Base-by-base conservation (phyloP, 2,113 vertebrate genomes). In the Ariopsis seemanni region DNA sequence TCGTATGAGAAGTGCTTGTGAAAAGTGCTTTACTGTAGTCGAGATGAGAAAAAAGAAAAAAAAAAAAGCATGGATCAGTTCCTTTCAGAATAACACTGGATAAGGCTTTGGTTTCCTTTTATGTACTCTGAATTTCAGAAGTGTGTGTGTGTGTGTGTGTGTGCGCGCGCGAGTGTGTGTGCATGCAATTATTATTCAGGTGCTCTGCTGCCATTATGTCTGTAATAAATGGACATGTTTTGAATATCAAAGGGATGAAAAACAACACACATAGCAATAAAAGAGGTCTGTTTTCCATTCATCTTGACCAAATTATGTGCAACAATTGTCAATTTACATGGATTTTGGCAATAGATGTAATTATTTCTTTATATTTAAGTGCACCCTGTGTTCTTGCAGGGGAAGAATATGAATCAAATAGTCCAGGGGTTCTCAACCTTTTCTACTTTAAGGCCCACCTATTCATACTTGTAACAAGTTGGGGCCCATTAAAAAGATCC, bases 171-270 rank as follows among this genome's bases (percentile, higher is more conserved):
- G 25, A 30, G 62, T 42, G 42, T 72, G 65, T 18, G 30, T 42
- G 10, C 50, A 20, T 50, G 42, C 34, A 82, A 14, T 87, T 65
- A 87, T 75, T 75, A 87, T 72, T 65, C 86, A 86, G 85, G 53
- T 83, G 80, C 69, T 14, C 80, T 87, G n/a, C 55, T 87, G 80
- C 62, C 57, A 87, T 87, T 75, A 34, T 74, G 18, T 22, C 25
- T 69, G 15, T 53, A 17, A 42, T 71, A 18, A 82, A 82, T 74
- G 62, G 42, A 75, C 7, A n/a, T n/a, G 22, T 53, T 87, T 53
- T 87, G 55, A 83, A 83, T 74, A 74, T 75, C 57, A 62, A 87
- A 87, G 57, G 67, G 15, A 87, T 82, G 55, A 57, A 86, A 86
- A 74, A 22, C 27, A 82, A 34, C 12, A 25, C 55, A 82, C 22